Percentiles rank a stretch among this genome's conserved stretches.
These are phyloP conservation scores for Apis florea DNA, from an alignment of 1,140 invertebrate genomes.

Conservation along the genomic window DNA sequence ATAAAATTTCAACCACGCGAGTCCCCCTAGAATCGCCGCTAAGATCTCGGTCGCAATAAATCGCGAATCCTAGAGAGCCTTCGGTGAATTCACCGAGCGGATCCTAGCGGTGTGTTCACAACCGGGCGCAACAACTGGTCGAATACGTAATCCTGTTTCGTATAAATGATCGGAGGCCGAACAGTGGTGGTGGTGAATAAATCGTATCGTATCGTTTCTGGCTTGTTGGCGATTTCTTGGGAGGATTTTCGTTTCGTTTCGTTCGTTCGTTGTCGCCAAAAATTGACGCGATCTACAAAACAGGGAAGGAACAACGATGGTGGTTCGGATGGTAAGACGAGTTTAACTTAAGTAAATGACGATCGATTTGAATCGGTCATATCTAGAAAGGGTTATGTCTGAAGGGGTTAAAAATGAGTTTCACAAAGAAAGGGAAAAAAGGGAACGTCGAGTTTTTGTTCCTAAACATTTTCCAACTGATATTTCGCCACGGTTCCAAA, in stretches of 20 bases:
- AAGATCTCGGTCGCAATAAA: slow-evolving; percentile 37
- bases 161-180: slow-evolving; percentile 50
- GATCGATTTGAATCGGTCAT: no score
- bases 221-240: neutral
- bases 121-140: slow-evolving; percentile 55
- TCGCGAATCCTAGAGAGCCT: slow-evolving; percentile 30
- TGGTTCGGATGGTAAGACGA: no score
- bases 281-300: no score
- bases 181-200: slow-evolving; percentile 11
- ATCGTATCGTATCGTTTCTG: neutral
- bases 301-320: no score
- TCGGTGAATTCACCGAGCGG: slow-evolving; percentile 1
- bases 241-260: neutral
- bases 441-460: no score
- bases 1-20: slow-evolving; percentile 46
- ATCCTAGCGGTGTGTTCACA: slow-evolving; percentile 16
- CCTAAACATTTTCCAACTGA: no score
- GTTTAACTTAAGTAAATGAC: no score
- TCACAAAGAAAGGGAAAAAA: no score
- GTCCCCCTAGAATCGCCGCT: slow-evolving; percentile 24
- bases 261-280: no score
- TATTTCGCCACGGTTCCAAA: no score
- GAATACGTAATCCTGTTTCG: slow-evolving; percentile 47
- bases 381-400: no score
- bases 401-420: no score